These are phyloP conservation scores for Apeltes quadracus DNA, from an alignment of 2,113 vertebrate genomes.

Conservation along the genomic window DNA sequence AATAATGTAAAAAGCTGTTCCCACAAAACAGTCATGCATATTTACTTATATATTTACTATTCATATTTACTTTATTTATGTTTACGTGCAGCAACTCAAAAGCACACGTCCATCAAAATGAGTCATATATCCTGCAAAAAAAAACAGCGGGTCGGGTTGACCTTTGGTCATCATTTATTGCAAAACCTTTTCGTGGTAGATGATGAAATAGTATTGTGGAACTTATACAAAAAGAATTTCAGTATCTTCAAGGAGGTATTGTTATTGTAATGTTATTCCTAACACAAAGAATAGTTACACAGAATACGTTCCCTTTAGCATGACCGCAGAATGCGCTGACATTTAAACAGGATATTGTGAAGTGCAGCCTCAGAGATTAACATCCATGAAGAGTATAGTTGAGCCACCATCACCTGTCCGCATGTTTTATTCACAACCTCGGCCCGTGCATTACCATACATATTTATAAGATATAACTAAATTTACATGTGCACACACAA, in stretches of 20 bases:
- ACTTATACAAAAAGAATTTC: not conserved
- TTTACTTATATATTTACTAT: too few relatives aligned
- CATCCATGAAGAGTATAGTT: slow-evolving; percentile 48
- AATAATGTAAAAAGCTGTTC: not conserved
- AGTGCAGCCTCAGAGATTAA: slow-evolving; percentile 54
- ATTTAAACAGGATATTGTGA: slow-evolving; percentile 55
- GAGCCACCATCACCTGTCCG: slow-evolving; percentile 49
- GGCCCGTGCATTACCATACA: slow-evolving; percentile 63
- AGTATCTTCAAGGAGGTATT: slow-evolving; percentile 5
- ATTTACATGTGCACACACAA: slow-evolving; percentile 65
- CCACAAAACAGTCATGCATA: not conserved
- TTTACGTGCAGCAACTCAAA: slow-evolving; percentile 22
- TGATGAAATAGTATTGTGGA: not conserved
- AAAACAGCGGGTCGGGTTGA: not conserved
- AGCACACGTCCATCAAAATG: slow-evolving; percentile 21
- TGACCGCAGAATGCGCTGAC: slow-evolving; percentile 18
- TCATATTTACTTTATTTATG: too few relatives aligned
- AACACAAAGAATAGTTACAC: slow-evolving; percentile 12
- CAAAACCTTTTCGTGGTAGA: not conserved
- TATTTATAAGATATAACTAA: slow-evolving; percentile 69
- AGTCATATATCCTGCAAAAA: slow-evolving; percentile 16
- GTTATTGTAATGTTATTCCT: slow-evolving; percentile 34
- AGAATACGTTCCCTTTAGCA: slow-evolving; percentile 24
- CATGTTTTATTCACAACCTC: slow-evolving; percentile 71
- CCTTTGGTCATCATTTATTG: slow-evolving; percentile 36